A percentile compares a stretch with the other conserved stretches of the same genome.
Evolutionary conservation across 2,797 vertebrate species (phyloP).

Genomic region (Lepilemur ruficaudatus): DNA sequence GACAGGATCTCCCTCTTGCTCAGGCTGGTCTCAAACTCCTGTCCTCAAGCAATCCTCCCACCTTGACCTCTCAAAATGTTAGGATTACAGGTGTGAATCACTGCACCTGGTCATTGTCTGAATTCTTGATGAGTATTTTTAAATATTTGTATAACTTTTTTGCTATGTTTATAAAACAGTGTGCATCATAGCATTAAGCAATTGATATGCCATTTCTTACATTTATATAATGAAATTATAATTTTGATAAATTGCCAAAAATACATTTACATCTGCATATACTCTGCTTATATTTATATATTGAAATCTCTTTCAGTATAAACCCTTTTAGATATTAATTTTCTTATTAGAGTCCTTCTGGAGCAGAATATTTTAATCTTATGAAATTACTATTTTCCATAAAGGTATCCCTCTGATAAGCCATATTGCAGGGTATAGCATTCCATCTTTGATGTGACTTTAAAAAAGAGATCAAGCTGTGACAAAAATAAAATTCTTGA

Average conservation of each 20-base stretch:
- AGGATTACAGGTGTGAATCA: neutral
- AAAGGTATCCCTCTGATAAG: neutral
- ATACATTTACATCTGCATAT: neutral
- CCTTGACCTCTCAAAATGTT: neutral
- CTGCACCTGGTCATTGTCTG: neutral
- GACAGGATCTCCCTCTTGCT: neutral
- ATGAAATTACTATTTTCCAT: neutral
- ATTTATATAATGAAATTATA: neutral
- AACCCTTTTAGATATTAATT: neutral
- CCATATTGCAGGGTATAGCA: neutral
- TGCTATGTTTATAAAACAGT: neutral
- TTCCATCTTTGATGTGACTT: constrained; percentile 39
- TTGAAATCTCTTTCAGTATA: neutral
- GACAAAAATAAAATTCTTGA: constrained; percentile 42
- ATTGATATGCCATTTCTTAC: neutral
- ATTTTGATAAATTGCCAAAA: neutral
- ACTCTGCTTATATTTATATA: neutral
- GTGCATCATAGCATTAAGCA: neutral
- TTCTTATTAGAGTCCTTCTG: neutral
- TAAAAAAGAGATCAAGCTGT: constrained; percentile 32
- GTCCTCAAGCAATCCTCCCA: neutral
- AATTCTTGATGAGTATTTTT: neutral
- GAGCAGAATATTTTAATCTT: neutral
- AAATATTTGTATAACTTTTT: neutral
- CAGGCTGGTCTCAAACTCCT: neutral